Evolutionary conservation across 2,888 invertebrate species (phyloP).

Genomic region (Notodonta dromedarius): DNA sequence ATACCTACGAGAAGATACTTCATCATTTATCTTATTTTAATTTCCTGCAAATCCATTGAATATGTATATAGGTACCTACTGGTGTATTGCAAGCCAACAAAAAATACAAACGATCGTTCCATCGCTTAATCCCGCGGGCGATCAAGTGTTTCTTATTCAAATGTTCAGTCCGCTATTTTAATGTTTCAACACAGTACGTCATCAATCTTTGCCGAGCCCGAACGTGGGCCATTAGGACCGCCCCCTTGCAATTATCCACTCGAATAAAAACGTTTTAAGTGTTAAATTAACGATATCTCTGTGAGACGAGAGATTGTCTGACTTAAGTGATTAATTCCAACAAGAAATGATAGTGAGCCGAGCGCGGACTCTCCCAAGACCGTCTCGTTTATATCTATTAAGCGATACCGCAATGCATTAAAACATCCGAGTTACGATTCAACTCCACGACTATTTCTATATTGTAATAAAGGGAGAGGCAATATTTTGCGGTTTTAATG

Average conservation of each 20-base stretch:
- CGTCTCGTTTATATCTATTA: slow-evolving; percentile 52
- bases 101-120: slow-evolving; percentile 63
- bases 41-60: no score
- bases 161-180: slow-evolving; percentile 77
- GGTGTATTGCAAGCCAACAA: slow-evolving; percentile 42
- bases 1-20: no score
- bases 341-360: slow-evolving; percentile 60
- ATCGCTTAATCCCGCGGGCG: slow-evolving; percentile 60
- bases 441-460: not conserved
- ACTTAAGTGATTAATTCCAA: slow-evolving; percentile 75
- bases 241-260: slow-evolving; percentile 80
- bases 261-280: slow-evolving; percentile 83
- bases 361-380: slow-evolving; percentile 43
- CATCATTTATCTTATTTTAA: no score
- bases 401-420: slow-evolving; percentile 20
- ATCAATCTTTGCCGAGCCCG: slow-evolving; percentile 77
- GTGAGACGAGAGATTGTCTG: slow-evolving; percentile 70
- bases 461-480: not conserved
- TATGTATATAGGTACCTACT: not conserved
- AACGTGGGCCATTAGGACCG: slow-evolving; percentile 75
- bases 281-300: slow-evolving; percentile 83
- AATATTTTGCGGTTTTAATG: slow-evolving; percentile 1
- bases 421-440: not conserved
- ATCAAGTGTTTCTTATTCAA: slow-evolving; percentile 76
- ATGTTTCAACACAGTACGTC: slow-evolving; percentile 74